Base-by-base conservation (phyloP, 2,888 invertebrate genomes). In the Adelognathus sp. region DNA sequence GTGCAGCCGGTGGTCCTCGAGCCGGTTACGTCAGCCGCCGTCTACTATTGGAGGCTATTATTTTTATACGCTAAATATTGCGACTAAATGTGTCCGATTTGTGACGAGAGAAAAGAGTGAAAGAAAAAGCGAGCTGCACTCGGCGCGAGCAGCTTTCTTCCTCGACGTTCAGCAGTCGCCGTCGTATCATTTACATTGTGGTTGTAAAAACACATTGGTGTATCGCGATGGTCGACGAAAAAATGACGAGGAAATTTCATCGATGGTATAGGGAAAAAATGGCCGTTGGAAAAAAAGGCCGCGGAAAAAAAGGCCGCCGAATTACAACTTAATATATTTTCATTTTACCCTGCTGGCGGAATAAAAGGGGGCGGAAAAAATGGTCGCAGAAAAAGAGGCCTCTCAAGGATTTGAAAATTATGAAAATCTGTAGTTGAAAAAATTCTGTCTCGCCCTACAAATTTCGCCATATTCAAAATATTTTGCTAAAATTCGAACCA, bases 1-100 rank as follows among this genome's bases (percentile, higher is more conserved):
- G 70, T 79, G 82, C 85, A 84, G 85, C 76, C 83, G 82, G 83
- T 81, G 79, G 73, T 80, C 73, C 79, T 74, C 79, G 78, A 71
- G 52, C 54, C 60, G 54, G 24, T 61, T 67, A n/a, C n/a, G 79
- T 74, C 31, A 71, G 56, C 70, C 76, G 73, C 81, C 83, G 81
- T 82, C 80, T 83, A 83, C 85, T n/a, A n/a, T n/a, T 82, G 87
- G 86, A 89, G 89, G 88, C 88, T 90, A 88, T 90, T 90, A 90
- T 90, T 90, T 90, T 90, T 90, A 89, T 90, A 90, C 81, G 67
- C 76, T 75, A 80, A 79, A n/a, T n/a, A n/a, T 73, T 77, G 67
- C 71, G 56, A 71, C 71, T 70, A 78, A 44, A 58, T 54, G 60
- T 84, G 79, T 83, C 75, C 27, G 73, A 83, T 54, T 64, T n/a